Percentiles rank a stretch among this genome's conserved stretches.
Evolutionary conservation across 2,113 vertebrate genomes (phyloP).

Genomic region (Melanerpes aurifrons): DNA sequence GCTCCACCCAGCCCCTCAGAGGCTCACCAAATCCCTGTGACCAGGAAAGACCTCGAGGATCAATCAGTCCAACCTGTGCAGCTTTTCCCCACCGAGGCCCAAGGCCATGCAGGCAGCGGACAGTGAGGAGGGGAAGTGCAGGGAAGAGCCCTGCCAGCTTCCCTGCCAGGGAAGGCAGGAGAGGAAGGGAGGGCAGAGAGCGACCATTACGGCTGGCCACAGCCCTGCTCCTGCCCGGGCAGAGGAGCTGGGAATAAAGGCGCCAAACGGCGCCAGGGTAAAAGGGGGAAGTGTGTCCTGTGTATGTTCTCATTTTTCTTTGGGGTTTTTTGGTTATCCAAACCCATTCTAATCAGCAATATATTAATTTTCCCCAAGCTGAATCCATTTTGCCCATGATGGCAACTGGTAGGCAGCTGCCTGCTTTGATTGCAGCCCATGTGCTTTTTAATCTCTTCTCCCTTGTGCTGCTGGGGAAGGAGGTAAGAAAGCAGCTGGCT

Average conservation of each 20-base stretch:
- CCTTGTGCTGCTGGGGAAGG: no score
- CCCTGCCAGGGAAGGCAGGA: not conserved
- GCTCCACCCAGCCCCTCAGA: no score
- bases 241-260: not conserved
- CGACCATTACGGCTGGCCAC: accelerated
- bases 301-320: not conserved
- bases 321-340: not conserved
- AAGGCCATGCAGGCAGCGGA: no score
- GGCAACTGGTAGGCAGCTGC: not conserved
- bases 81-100: not conserved
- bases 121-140: not conserved
- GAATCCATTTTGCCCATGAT: not conserved
- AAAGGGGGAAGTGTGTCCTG: not conserved
- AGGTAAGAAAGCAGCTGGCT: not conserved
- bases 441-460: not conserved
- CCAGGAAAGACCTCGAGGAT: no score
- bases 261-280: not conserved
- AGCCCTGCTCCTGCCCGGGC: not conserved
- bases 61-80: no score
- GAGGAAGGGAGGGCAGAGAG: not conserved
- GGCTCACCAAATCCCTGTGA: no score
- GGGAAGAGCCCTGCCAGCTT: not conserved
- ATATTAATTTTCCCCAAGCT: not conserved
- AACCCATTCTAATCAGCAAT: not conserved
- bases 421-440: not conserved